Base-by-base conservation (phyloP, 35 echinoderm and acorn worm genomes). In the Stichopus chloronotus region DNA sequence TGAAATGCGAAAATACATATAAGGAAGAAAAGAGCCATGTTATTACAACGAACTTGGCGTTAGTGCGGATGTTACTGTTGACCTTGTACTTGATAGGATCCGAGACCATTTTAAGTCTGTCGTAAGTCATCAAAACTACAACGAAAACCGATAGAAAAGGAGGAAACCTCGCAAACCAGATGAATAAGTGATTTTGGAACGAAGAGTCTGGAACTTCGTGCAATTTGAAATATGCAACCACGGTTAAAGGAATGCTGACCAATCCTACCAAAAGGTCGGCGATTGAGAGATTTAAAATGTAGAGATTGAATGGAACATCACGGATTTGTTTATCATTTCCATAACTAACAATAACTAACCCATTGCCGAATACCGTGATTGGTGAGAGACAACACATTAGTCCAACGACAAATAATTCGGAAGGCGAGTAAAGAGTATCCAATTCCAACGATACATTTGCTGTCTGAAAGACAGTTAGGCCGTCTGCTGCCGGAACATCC, bases 261-360 rank as follows among this genome's bases (percentile, higher is more conserved):
- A 85, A 53, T 20, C 82, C 82, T 58, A 85, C 82, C 82, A 85
- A 19, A 4, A 59, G 20, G 57, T 85, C 82, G 24, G 82, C 10
- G 2, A 85, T 10, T 8, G 82, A 55, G 58, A 85, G 82, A 53
- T 85, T 57, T 58, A 58, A 5, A 85, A 85, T 85, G 52, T 85
- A 85, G 2, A 21, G 55, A 85, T 85, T 85, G 55, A 58, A 85
- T 21, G 82, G 55, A 23, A 85, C 82, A 21, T 16, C 19, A 14
- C 82, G 82, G 8, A 85, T 85, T 8, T 8, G 20, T 8, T 57
- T 55, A 5, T 85, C 55, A 0, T 14, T 85, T 21, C 9, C 16
- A 56, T 85, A 85, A 23, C 55, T 25, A 2, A 85, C 14, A 4
- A 85, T 85, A 8, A 85, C 82, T 17, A 85, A 7, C 58, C 55